These are phyloP conservation scores for Lasioglossum vierecki DNA, from an alignment of 2,888 invertebrate species.

Conservation along the genomic window DNA sequence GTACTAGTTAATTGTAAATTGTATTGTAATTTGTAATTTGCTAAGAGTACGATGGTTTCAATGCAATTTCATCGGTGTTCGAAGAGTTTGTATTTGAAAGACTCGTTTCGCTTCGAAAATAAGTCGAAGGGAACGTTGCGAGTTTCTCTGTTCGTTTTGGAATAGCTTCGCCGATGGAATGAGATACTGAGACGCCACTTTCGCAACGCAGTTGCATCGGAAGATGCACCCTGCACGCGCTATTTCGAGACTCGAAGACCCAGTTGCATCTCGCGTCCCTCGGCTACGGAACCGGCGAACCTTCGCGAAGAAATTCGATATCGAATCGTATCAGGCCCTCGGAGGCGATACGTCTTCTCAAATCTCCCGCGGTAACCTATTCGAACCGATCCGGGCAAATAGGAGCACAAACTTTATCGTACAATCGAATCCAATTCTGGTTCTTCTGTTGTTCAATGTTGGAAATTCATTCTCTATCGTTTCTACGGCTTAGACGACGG, in stretches of 20 bases:
- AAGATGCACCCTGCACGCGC: conserved; percentile 34
- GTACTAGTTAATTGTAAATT: not conserved
- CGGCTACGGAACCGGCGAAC: conserved; percentile 30
- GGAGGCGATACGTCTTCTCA: not conserved
- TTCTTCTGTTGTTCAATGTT: not conserved
- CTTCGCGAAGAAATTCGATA: conserved; percentile 20
- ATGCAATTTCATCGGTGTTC: not conserved
- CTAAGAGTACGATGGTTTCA: not conserved
- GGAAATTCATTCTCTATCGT: not conserved
- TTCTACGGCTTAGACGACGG: not conserved
- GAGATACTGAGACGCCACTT: not conserved
- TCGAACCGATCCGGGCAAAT: not conserved
- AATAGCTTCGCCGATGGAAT: conserved; percentile 8
- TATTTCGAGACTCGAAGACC: conserved; percentile 41
- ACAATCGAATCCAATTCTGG: not conserved
- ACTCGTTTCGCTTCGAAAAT: conserved; percentile 1
- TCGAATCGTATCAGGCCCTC: not conserved
- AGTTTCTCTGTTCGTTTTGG: not conserved
- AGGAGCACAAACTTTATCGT: not conserved
- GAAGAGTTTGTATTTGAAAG: not conserved
- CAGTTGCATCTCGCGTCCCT: conserved; percentile 39
- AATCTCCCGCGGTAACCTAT: not conserved
- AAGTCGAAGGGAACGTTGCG: not conserved
- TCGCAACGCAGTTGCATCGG: conserved; percentile 6
- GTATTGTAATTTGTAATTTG: not conserved